These are phyloP conservation scores for Cossypha polioptera DNA, from an alignment of 2,797 vertebrate species.

Conservation along the genomic window DNA sequence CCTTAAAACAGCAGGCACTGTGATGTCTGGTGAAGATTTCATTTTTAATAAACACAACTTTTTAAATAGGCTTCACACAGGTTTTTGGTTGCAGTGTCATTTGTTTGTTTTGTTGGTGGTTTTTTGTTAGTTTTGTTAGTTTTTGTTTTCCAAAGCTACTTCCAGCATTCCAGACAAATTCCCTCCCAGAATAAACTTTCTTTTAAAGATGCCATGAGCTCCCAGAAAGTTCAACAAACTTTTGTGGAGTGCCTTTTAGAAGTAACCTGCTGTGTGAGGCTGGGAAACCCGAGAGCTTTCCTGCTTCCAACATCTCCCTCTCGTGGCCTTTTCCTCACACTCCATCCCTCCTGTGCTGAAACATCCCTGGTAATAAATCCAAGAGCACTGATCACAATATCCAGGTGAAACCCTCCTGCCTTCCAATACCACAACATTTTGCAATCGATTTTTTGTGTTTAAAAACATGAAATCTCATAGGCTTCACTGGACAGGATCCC, in stretches of 20 bases:
- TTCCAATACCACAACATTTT: background rate
- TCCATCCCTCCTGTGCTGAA: background rate
- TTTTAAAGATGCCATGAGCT: background rate
- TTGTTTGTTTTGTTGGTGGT: background rate
- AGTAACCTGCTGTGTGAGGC: rapidly evolving
- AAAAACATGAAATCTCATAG: background rate
- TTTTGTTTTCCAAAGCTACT: background rate
- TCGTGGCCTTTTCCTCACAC: background rate
- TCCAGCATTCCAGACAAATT: background rate
- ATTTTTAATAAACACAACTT: background rate
- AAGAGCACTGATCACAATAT: background rate
- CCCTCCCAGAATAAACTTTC: background rate
- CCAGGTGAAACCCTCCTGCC: background rate
- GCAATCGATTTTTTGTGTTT: background rate
- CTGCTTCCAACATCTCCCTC: constrained; percentile 42
- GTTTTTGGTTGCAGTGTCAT: background rate
- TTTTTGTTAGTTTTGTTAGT: background rate
- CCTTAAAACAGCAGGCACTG: background rate
- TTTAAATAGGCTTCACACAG: background rate
- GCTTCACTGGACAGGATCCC: background rate
- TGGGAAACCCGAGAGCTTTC: background rate
- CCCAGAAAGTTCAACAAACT: background rate
- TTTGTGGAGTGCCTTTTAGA: background rate
- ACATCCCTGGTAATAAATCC: background rate
- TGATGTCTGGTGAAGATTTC: background rate